Evolutionary conservation across 2,888 invertebrate genomes (phyloP).

Genomic region (Listrodromus nycthemerus): DNA sequence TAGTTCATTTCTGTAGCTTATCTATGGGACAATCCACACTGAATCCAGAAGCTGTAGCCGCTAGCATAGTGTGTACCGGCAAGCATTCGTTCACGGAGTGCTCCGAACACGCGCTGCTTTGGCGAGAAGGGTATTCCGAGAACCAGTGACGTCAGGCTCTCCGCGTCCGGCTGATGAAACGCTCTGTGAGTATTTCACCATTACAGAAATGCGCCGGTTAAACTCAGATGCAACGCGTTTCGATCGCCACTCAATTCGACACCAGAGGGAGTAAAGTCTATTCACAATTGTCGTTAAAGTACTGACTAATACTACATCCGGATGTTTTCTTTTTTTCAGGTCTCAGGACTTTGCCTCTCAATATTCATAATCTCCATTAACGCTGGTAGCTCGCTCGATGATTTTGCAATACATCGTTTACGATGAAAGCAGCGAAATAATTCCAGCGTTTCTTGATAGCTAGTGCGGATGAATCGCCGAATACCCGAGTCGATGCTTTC

Average conservation of each 20-base stretch:
- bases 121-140: constrained; percentile 59
- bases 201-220: constrained; percentile 37
- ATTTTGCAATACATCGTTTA: background rate
- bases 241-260: background rate
- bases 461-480: background rate
- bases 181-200: constrained; percentile 56
- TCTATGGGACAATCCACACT: constrained; percentile 26
- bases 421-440: background rate
- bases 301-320: background rate
- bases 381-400: background rate
- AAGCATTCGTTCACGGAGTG: constrained; percentile 18
- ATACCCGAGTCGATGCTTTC: background rate
- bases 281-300: background rate
- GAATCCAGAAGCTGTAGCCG: background rate
- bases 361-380: background rate
- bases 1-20: constrained; percentile 7
- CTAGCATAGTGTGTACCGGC: background rate
- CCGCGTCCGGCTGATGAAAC: constrained; percentile 61
- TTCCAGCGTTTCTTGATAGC: background rate
- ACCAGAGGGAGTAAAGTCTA: background rate
- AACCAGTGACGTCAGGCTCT: constrained; percentile 60
- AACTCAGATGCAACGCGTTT: constrained; percentile 31
- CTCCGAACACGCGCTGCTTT: background rate
- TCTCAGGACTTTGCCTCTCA: background rate
- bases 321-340: background rate